Evolutionary conservation across 2,797 vertebrate genomes (phyloP).

Genomic region (Neostethus bicornis): DNA sequence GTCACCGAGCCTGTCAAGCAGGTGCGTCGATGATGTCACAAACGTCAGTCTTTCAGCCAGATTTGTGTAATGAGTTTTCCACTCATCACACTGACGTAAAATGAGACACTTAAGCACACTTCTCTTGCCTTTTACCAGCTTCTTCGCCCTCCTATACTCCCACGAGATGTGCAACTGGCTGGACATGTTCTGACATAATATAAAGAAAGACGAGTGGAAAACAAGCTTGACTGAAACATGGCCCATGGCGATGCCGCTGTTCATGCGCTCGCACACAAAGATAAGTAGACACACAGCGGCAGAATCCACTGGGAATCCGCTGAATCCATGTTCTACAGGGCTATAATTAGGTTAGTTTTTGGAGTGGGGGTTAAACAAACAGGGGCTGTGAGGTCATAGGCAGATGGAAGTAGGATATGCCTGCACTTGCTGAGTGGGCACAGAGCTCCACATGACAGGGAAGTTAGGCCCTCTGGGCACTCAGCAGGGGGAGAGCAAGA

Average conservation of each 20-base stretch:
- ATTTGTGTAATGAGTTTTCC: conserved; percentile 70
- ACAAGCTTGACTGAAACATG: conserved; percentile 31
- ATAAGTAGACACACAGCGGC: conserved; percentile 51
- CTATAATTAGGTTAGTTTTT: conserved; percentile 84
- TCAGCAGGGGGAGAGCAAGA: conserved; percentile 50
- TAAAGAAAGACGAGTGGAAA: conserved; percentile 20
- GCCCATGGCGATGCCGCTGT: conserved; percentile 29
- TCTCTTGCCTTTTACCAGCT: conserved; percentile 4
- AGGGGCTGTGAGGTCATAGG: conserved; percentile 82
- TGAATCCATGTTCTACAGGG: conserved; percentile 72
- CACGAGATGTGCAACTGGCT: conserved; percentile 16
- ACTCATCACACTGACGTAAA: conserved; percentile 67
- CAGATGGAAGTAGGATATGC: conserved; percentile 83
- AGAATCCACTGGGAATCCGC: conserved; percentile 72
- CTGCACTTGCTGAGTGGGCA: conserved; percentile 87
- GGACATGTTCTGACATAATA: conserved; percentile 62
- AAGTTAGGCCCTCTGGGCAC: conserved; percentile 75
- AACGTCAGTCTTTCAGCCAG: conserved; percentile 52
- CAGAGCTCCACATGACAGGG: conserved; percentile 78
- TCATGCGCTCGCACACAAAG: conserved; percentile 19
- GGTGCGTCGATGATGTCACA: conserved; percentile 62
- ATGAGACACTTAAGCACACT: conserved; percentile 12
- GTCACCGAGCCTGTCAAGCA: conserved; percentile 69
- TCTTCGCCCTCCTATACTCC: conserved; percentile 19
- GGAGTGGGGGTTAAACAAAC: conserved; percentile 84